Percentiles rank a stretch among this genome's conserved stretches.
Evolutionary conservation across 1,140 invertebrate species (phyloP).

Genomic region (Cydia pomonella): DNA sequence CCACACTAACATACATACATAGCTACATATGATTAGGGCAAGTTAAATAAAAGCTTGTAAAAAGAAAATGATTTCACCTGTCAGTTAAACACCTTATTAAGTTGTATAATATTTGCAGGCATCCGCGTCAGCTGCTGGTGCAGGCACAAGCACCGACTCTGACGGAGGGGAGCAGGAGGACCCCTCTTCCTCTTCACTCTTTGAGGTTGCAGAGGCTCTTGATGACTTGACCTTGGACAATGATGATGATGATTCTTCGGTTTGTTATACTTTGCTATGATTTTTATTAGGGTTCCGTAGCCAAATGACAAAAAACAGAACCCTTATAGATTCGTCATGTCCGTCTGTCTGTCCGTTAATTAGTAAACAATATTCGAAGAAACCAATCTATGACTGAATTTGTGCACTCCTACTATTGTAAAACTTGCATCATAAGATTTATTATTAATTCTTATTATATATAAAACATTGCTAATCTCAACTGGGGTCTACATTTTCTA

Average conservation of each 20-base stretch:
- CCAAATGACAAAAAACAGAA: too few species aligned
- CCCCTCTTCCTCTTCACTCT: conserved; percentile 55
- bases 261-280: not conserved
- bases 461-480: not conserved
- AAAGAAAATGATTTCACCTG: too few species aligned
- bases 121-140: conserved; percentile 42
- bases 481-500: not conserved
- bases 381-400: too few species aligned
- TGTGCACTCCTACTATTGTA: not conserved
- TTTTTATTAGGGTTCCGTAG: too few species aligned
- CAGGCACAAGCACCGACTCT: conserved; percentile 52
- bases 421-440: not conserved
- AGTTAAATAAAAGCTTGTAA: too few species aligned
- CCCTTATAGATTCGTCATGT: too few species aligned
- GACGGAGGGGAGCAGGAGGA: conserved; percentile 72
- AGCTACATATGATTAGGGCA: too few species aligned
- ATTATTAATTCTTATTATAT: not conserved
- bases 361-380: too few species aligned
- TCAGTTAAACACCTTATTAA: too few species aligned
- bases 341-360: too few species aligned
- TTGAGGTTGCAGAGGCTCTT: conserved; percentile 46
- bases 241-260: conserved; percentile 34
- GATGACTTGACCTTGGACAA: conserved; percentile 48
- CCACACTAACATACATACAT: too few species aligned
- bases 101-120: conserved; percentile 44